Conservation (phyloP, 2,797 vertebrate genomes). For the Chaetophractus vellerosus region DNA sequence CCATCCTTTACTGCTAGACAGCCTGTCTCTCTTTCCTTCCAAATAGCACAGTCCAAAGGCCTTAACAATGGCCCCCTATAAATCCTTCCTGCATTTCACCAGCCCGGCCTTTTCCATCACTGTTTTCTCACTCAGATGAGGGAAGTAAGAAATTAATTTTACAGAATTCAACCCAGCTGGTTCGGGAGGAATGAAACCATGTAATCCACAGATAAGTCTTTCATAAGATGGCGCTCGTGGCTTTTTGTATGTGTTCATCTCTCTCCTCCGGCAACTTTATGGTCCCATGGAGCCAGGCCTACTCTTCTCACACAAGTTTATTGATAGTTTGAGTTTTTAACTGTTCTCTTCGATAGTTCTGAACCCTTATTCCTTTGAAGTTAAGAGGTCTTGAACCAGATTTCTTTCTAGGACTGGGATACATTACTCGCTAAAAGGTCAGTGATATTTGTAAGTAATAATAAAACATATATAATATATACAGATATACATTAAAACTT, state of each 20-base stretch:
- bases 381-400: conserved; percentile 55
- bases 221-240: conserved; percentile 44
- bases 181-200: conserved; percentile 63
- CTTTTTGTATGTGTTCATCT: conserved; percentile 60
- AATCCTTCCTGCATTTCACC: conserved; percentile 64
- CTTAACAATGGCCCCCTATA: neutral
- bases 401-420: conserved; percentile 72
- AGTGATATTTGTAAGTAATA: conserved; percentile 66
- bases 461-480: conserved; percentile 66
- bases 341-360: conserved; percentile 71
- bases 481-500: conserved; percentile 7
- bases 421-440: conserved; percentile 71
- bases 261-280: conserved; percentile 68
- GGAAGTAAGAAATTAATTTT: conserved; percentile 72
- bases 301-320: conserved; percentile 70
- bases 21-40: conserved; percentile 17
- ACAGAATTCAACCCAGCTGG: conserved; percentile 69
- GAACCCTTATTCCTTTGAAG: conserved; percentile 77
- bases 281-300: conserved; percentile 58
- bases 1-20: neutral
- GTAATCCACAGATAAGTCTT: conserved; percentile 56
- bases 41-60: conserved; percentile 8
- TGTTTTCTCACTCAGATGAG: conserved; percentile 67
- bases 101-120: conserved; percentile 3
- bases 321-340: conserved; percentile 72